Conservation (phyloP, 2,113 vertebrate genomes). For the Todiramphus saurophagus region DNA sequence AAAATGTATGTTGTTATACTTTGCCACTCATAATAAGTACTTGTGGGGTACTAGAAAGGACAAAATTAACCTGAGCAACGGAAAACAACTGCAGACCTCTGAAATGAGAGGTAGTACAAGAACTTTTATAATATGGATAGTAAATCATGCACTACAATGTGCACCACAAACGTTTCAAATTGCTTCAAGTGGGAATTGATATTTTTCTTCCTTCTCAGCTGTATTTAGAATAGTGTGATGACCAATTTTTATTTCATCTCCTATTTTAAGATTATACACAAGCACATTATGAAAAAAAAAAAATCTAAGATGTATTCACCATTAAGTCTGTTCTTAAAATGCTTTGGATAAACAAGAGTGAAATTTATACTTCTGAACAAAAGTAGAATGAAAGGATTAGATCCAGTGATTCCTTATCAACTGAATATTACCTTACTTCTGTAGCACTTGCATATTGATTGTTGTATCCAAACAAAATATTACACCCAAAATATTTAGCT, state of each 20-base stretch:
- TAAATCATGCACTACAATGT: background rate
- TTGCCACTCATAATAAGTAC: background rate
- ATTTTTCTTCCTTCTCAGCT: background rate
- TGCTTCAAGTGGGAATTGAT: background rate
- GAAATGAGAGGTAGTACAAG: background rate
- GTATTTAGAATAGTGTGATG: background rate
- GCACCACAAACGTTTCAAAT: background rate
- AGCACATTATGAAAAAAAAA: background rate
- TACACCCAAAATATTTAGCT: background rate
- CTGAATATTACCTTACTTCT: background rate
- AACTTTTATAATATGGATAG: background rate
- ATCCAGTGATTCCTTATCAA: background rate
- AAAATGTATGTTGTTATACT: background rate
- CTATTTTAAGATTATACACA: background rate
- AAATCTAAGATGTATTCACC: fast-evolving
- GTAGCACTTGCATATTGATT: background rate
- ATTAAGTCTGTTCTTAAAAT: background rate
- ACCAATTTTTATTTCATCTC: background rate
- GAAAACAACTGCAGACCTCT: background rate
- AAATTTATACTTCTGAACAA: background rate
- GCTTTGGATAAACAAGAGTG: background rate
- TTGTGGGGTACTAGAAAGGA: background rate
- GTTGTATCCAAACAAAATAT: background rate
- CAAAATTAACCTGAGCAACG: background rate
- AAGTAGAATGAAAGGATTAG: background rate